These are phyloP conservation scores for Nebria brevicollis DNA, from an alignment of 2,888 invertebrate genomes.

Conservation along the genomic window DNA sequence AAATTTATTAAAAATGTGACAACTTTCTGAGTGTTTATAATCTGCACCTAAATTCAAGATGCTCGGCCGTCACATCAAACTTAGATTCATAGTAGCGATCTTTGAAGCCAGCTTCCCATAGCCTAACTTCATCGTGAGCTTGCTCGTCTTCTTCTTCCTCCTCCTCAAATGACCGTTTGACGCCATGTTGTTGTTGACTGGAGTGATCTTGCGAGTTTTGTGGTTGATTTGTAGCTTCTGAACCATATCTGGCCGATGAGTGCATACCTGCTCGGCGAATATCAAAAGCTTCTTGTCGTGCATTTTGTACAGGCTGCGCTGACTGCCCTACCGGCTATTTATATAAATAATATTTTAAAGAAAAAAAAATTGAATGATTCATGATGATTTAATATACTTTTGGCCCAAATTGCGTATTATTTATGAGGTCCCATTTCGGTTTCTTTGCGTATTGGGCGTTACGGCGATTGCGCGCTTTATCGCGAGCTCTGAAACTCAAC, in stretches of 20 bases:
- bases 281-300: conserved; percentile 79
- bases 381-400: conserved; percentile 63
- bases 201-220: conserved; percentile 53
- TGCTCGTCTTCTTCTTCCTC: conserved; percentile 72
- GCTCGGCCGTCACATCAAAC: conserved; percentile 81
- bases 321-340: conserved; percentile 69
- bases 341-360: background rate
- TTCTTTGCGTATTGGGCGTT: conserved; percentile 57
- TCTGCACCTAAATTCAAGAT: conserved; percentile 80
- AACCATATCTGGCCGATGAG: conserved; percentile 56
- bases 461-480: conserved; percentile 75
- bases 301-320: conserved; percentile 71
- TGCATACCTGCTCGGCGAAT: conserved; percentile 74
- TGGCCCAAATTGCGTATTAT: conserved; percentile 83
- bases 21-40: background rate
- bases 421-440: conserved; percentile 76
- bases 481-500: conserved; percentile 79
- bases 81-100: conserved; percentile 97
- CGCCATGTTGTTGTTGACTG: conserved; percentile 57
- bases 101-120: conserved; percentile 98
- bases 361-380: background rate
- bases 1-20: background rate
- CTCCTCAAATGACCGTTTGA: conserved; percentile 66
- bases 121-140: conserved; percentile 86
- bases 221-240: conserved; percentile 66